Conservation (phyloP, 1,140 invertebrate species). For the Drosophila pseudoobscura region DNA sequence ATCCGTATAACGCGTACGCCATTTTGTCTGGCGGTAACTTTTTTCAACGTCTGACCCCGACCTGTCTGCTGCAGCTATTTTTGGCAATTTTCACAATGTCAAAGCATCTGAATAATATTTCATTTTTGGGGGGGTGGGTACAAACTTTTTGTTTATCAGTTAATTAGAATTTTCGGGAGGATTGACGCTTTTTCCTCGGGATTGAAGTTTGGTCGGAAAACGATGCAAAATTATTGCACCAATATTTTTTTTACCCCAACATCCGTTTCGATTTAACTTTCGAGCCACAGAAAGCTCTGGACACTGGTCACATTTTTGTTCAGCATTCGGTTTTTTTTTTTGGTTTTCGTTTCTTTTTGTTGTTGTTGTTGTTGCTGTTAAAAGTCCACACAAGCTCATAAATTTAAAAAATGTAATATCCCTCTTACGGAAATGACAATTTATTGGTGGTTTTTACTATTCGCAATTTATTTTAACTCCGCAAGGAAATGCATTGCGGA, state of each 20-base stretch:
- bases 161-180: constrained; percentile 70
- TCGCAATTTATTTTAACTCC: constrained; percentile 83
- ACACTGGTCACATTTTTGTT: constrained; percentile 48
- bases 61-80: constrained; percentile 35
- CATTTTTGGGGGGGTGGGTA: constrained; percentile 34
- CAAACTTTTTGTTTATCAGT: constrained; percentile 70
- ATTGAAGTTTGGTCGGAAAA: constrained; percentile 67
- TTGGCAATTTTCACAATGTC: constrained; percentile 49
- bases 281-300: constrained; percentile 27
- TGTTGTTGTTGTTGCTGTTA: constrained; percentile 28
- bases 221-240: constrained; percentile 52
- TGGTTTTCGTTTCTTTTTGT: neutral
- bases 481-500: constrained; percentile 82
- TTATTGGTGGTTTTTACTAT: constrained; percentile 83
- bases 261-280: constrained; percentile 79
- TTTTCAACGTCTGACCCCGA: constrained; percentile 40
- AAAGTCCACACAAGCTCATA: constrained; percentile 67
- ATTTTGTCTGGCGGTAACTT: constrained; percentile 35
- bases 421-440: constrained; percentile 83
- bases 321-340: constrained; percentile 9
- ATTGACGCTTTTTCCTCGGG: constrained; percentile 26
- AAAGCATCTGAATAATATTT: constrained; percentile 63
- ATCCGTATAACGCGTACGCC: constrained; percentile 52
- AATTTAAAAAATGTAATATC: constrained; percentile 82
- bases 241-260: constrained; percentile 36